A percentile compares a stretch with the other conserved stretches of the same genome.
Conservation (phyloP, 2,113 vertebrate genomes). For the Macaca nemestrina region DNA sequence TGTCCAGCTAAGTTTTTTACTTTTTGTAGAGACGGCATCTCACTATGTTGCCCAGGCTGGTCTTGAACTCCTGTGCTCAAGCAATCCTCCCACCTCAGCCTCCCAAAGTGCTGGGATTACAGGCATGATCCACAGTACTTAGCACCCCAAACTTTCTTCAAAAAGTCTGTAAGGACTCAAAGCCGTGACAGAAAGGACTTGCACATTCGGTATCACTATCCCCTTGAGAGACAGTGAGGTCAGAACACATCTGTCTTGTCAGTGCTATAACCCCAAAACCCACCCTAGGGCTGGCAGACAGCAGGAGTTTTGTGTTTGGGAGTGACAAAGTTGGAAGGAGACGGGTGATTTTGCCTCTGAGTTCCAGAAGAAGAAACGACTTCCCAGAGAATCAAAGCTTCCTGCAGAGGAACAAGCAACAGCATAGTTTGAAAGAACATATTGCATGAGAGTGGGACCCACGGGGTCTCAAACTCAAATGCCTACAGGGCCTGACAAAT, state of each 20-base stretch:
- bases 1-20: no score
- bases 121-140: no score
- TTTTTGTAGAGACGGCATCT: no score
- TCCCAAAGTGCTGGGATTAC: no score
- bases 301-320: neutral
- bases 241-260: neutral
- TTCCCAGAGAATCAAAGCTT: neutral
- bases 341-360: neutral
- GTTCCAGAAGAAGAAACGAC: neutral
- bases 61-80: no score
- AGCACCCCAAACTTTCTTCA: neutral
- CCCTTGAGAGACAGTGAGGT: neutral
- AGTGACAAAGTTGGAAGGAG: neutral
- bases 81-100: no score
- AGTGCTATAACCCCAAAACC: no score
- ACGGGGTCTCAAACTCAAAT: neutral
- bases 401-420: neutral
- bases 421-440: no score
- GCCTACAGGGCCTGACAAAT: neutral
- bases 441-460: no score
- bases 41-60: no score
- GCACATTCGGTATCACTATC: neutral
- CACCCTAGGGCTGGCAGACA: neutral
- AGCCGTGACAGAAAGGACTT: neutral
- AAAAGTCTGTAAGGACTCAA: neutral